Evolutionary conservation across 2,888 invertebrate species (phyloP).

Genomic region (Pegoplata infirma): DNA sequence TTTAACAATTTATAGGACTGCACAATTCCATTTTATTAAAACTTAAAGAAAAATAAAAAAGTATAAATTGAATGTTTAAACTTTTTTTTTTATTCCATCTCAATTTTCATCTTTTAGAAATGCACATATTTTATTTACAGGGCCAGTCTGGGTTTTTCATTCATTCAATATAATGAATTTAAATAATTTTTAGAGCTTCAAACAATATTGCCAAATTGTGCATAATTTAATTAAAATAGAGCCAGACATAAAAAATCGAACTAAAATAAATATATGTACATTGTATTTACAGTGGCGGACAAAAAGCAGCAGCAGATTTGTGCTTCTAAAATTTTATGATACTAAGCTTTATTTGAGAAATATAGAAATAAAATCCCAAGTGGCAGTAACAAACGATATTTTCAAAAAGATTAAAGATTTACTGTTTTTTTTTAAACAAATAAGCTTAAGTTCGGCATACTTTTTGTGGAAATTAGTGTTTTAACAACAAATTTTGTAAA

Average conservation of each 20-base stretch:
- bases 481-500: no score
- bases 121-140: constrained; percentile 11
- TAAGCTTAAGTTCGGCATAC: no score
- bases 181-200: neutral
- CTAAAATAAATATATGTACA: neutral
- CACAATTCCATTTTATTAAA: neutral
- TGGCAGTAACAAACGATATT: no score
- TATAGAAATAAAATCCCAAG: no score
- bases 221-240: constrained; percentile 71
- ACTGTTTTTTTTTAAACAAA: no score
- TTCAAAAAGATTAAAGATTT: no score
- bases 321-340: no score
- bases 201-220: constrained; percentile 62
- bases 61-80: neutral
- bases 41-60: neutral
- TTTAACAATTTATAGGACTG: neutral
- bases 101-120: neutral
- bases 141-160: neutral
- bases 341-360: no score
- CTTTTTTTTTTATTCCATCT: neutral
- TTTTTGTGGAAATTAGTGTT: no score
- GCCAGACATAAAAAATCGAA: neutral
- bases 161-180: neutral
- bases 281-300: no score
- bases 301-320: no score